These are phyloP conservation scores for Emydoidea blandingii DNA, from an alignment of 2,797 vertebrate species.

Conservation along the genomic window DNA sequence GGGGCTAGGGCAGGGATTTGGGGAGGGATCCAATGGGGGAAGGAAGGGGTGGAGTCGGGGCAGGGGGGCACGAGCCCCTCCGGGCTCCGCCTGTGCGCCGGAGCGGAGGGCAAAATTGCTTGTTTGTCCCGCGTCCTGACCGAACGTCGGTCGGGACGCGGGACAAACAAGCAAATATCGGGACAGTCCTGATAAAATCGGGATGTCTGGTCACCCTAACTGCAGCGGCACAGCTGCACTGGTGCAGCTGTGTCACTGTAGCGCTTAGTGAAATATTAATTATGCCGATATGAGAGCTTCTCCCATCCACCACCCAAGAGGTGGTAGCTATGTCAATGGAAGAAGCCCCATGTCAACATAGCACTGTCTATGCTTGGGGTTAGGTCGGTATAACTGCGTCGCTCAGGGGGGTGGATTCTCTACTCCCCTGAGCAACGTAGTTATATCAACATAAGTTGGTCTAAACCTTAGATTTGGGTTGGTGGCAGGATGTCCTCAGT, in stretches of 20 bases:
- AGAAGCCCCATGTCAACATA: not conserved
- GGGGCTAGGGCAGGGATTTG: too few relatives aligned
- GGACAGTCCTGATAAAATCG: too few relatives aligned
- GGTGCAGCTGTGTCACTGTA: not conserved
- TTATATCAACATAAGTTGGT: not conserved
- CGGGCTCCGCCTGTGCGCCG: too few relatives aligned
- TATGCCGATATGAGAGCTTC: not conserved
- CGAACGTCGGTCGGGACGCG: too few relatives aligned
- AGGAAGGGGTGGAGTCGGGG: too few relatives aligned
- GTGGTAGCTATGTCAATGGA: not conserved
- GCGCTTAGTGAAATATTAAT: not conserved
- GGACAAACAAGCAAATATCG: too few relatives aligned
- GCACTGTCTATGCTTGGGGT: not conserved
- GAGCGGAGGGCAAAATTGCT: too few relatives aligned
- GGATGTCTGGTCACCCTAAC: too few relatives aligned
- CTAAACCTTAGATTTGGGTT: not conserved
- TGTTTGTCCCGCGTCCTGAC: too few relatives aligned
- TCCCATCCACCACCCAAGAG: not conserved
- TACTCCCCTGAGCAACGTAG: not conserved
- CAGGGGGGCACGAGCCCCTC: too few relatives aligned
- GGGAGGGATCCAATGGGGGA: too few relatives aligned
- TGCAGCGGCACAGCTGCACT: too few relatives aligned
- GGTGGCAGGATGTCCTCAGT: not conserved
- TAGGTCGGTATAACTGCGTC: not conserved
- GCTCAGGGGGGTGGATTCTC: not conserved